phyloP scores from a whole-genome alignment of 2,888 invertebrate genomes.

The Clusia tigrina region DNA sequence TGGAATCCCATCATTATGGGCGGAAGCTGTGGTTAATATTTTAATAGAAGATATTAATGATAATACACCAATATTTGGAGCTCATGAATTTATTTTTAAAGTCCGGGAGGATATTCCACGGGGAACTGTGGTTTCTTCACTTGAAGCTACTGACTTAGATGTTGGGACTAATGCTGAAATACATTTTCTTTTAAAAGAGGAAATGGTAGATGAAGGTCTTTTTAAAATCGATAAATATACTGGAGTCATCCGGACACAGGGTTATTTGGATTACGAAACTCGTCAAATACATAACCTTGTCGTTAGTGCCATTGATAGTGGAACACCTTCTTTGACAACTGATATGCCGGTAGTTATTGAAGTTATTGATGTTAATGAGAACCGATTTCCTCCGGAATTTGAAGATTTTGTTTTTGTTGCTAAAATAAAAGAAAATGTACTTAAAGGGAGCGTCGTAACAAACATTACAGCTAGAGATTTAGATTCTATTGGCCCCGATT shows the following conservation, averaged over 20 bases:
- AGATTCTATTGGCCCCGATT: constrained; percentile 82
- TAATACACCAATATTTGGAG: constrained; percentile 83
- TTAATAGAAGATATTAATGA: constrained; percentile 91
- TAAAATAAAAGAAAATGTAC: constrained; percentile 81
- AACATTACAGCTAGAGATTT: constrained; percentile 80
- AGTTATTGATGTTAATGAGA: constrained; percentile 94
- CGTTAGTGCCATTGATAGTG: constrained; percentile 85
- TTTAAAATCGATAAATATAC: constrained; percentile 87
- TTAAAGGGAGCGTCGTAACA: constrained; percentile 79
- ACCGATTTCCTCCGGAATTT: constrained; percentile 83
- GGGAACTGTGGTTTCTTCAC: constrained; percentile 85
- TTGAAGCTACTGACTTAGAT: constrained; percentile 85
- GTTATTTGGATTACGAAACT: constrained; percentile 85
- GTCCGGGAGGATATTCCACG: constrained; percentile 90
- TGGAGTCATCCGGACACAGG: constrained; percentile 84
- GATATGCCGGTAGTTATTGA: constrained; percentile 85
- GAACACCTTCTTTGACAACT: constrained; percentile 80
- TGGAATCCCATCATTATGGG: constrained; percentile 72
- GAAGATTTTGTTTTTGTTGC: constrained; percentile 80
- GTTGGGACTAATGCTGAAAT: constrained; percentile 83
- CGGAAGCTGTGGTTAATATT: constrained; percentile 84
- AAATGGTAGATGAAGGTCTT: constrained; percentile 42
- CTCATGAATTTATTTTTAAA: constrained; percentile 78
- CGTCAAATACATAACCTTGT: constrained; percentile 88
- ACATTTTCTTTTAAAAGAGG: constrained; percentile 79